Percentiles rank a stretch among this genome's conserved stretches.
These are phyloP conservation scores for Bubo blakistoni DNA, from an alignment of 2,113 vertebrate genomes.

Conservation along the genomic window DNA sequence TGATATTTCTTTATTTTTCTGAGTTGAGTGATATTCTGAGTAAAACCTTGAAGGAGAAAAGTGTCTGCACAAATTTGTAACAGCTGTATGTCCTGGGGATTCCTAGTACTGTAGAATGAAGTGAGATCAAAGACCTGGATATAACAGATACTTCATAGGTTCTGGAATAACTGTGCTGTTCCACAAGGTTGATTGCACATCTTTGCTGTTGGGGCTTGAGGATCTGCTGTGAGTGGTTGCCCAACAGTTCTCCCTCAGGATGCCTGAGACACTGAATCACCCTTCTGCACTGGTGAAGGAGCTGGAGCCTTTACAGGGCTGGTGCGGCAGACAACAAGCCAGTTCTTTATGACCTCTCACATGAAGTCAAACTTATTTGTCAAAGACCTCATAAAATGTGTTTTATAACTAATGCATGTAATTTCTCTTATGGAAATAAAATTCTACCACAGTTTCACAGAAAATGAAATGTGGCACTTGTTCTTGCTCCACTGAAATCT, in stretches of 20 bases:
- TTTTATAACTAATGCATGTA: background rate
- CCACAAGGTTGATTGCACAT: background rate
- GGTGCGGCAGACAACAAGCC: too few relatives aligned
- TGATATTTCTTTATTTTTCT: background rate
- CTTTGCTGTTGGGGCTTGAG: background rate
- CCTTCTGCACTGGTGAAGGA: background rate
- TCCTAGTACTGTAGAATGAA: background rate
- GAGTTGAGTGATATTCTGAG: background rate
- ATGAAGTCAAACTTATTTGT: background rate
- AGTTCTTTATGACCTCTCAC: background rate
- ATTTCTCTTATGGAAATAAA: background rate
- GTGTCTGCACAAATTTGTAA: background rate
- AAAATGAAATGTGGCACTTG: background rate
- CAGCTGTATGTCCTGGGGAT: background rate
- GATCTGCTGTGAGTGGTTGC: background rate
- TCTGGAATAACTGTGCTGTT: background rate
- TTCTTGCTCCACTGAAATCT: background rate
- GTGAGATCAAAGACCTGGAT: background rate
- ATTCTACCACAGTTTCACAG: background rate
- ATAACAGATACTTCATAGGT: background rate
- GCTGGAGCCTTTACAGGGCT: background rate
- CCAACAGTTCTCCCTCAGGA: background rate
- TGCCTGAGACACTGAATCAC: background rate
- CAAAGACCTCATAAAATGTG: background rate
- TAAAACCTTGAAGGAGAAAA: background rate